phyloP scores from a whole-genome alignment of 2,113 vertebrate genomes.

The Xenopus laevis region DNA sequence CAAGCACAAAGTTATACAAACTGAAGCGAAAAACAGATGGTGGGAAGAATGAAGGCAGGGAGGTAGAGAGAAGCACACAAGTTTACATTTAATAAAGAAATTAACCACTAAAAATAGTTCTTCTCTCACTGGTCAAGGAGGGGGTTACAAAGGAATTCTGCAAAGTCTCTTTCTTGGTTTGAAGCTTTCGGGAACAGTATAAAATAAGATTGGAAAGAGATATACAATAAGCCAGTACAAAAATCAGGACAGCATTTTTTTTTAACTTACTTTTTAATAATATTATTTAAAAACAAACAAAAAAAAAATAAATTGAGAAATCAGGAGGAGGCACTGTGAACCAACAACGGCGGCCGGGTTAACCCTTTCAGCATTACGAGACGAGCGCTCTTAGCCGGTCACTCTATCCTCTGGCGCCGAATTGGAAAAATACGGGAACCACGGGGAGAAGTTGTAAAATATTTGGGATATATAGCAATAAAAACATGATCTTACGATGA shows the following conservation, averaged over 20 bases:
- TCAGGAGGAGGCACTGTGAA: conserved; percentile 45
- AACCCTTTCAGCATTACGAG: no score
- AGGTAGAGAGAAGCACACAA: conserved; percentile 63
- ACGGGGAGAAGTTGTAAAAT: no score
- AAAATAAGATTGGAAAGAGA: conserved; percentile 73
- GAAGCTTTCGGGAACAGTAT: conserved; percentile 78
- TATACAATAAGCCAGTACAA: conserved; percentile 73
- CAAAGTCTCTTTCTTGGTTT: conserved; percentile 86
- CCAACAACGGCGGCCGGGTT: not conserved
- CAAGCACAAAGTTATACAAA: conserved; percentile 64
- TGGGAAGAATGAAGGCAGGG: conserved; percentile 28
- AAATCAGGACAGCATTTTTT: conserved; percentile 55
- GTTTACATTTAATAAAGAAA: conserved; percentile 47
- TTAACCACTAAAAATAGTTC: conserved; percentile 56
- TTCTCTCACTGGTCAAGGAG: conserved; percentile 58
- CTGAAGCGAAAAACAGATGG: conserved; percentile 44
- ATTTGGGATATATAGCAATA: no score
- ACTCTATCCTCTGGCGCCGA: no score
- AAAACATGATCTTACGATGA: no score
- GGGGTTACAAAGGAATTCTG: conserved; percentile 75
- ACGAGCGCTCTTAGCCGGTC: no score
- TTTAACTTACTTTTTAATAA: conserved; percentile 62
- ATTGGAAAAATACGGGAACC: no score
- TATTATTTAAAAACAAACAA: conserved; percentile 56
- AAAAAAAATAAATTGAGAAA: conserved; percentile 51